A percentile compares a stretch with the other conserved stretches of the same genome.
Evolutionary conservation across 2,797 vertebrate genomes (phyloP).

Genomic region (Enteromius radiatus): DNA sequence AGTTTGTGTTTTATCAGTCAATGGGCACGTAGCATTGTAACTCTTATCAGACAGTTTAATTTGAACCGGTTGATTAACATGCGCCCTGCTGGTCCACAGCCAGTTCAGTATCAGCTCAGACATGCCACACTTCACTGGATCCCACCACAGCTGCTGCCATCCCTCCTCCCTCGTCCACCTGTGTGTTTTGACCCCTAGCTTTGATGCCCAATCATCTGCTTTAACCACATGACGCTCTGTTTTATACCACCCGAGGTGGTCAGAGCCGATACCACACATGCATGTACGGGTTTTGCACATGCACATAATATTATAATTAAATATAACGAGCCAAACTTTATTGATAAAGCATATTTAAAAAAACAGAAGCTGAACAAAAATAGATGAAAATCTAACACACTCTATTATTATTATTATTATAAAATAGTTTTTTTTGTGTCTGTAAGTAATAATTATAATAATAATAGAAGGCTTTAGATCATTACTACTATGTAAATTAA

Average conservation of each 20-base stretch:
- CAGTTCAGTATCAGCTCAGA: slow-evolving; percentile 33
- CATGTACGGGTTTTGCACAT: background rate
- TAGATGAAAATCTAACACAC: background rate
- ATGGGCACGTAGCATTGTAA: slow-evolving; percentile 40
- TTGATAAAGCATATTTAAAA: background rate
- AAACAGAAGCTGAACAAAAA: background rate
- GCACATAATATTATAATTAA: background rate
- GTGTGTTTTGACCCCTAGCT: slow-evolving; percentile 37
- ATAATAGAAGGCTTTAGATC: no score
- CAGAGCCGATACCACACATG: background rate
- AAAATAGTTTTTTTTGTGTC: no score
- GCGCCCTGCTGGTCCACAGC: slow-evolving; percentile 33
- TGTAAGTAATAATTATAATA: no score
- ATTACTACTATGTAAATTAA: no score
- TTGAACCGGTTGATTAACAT: slow-evolving; percentile 56
- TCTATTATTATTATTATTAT: background rate
- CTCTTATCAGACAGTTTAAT: slow-evolving; percentile 61
- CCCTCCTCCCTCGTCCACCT: background rate
- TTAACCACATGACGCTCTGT: background rate
- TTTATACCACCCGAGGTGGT: background rate
- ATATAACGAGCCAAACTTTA: background rate
- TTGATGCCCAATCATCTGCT: slow-evolving; percentile 33
- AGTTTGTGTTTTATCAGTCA: slow-evolving; percentile 51
- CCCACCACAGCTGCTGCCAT: slow-evolving; percentile 33
- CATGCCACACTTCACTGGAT: slow-evolving; percentile 28